A percentile compares a stretch with the other conserved stretches of the same genome.
Evolutionary conservation across 2,113 vertebrate species (phyloP).

Genomic region (Euleptes europaea): DNA sequence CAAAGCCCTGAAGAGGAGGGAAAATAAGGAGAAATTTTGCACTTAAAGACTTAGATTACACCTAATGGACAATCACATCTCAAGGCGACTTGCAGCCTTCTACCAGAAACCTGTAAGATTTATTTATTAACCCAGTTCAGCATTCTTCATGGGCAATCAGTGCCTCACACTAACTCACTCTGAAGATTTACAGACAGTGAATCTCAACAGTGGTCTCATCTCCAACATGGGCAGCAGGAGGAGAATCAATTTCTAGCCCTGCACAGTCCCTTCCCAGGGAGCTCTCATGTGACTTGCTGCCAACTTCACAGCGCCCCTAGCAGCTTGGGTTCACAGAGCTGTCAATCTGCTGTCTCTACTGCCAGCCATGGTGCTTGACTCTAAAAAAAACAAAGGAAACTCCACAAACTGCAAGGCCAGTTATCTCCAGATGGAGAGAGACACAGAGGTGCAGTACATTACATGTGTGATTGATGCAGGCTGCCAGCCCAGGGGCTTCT

Average conservation of each 20-base stretch:
- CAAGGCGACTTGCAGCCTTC: not conserved
- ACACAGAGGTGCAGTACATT: not conserved
- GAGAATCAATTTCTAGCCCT: not conserved
- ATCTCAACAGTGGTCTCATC: not conserved
- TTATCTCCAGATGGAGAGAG: constrained; percentile 36
- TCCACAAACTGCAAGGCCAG: constrained; percentile 3
- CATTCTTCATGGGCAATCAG: not conserved
- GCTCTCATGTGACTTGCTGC: constrained; percentile 17
- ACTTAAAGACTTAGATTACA: not conserved
- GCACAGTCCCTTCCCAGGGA: not conserved
- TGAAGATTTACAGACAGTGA: not conserved
- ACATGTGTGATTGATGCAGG: not conserved
- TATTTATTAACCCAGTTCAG: not conserved
- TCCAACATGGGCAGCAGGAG: not conserved
- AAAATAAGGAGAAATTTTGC: not conserved
- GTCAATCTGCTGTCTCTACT: constrained; percentile 50
- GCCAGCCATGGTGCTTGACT: constrained; percentile 2
- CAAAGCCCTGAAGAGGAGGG: not conserved
- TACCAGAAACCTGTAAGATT: not conserved
- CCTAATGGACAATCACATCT: not conserved
- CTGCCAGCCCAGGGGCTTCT: not conserved
- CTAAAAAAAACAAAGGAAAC: not conserved
- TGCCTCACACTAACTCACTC: not conserved
- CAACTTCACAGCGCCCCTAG: constrained; percentile 43
- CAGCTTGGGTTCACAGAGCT: constrained; percentile 38